Conservation (phyloP, 92 coral and sea anemone genomes). For the Zoanthus sociatus region DNA sequence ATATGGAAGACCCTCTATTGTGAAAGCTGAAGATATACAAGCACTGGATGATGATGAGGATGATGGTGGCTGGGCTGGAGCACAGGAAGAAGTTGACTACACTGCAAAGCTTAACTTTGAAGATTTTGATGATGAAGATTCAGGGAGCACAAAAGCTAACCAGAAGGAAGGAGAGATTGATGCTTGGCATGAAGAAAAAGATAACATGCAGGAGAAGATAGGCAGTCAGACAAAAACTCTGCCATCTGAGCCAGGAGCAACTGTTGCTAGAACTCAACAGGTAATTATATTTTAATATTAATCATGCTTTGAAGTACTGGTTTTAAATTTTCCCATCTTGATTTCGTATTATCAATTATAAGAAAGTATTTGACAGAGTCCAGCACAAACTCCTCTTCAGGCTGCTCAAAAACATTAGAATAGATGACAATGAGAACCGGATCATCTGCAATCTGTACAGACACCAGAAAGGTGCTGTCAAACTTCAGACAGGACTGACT, state of each 20-base stretch:
- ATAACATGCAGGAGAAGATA: slow-evolving; percentile 35
- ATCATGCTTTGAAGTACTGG: too few species aligned
- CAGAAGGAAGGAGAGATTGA: slow-evolving; percentile 25
- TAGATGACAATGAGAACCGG: too few species aligned
- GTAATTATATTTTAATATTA: too few species aligned
- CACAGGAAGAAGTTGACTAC: slow-evolving; percentile 97
- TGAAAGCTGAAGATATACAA: slow-evolving; percentile 94
- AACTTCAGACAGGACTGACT: too few species aligned
- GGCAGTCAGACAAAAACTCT: slow-evolving; percentile 36
- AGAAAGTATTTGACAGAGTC: too few species aligned
- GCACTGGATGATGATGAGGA: slow-evolving; percentile 97
- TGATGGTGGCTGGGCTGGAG: slow-evolving; percentile 99
- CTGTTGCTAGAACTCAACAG: background rate
- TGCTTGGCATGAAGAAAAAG: slow-evolving; percentile 27
- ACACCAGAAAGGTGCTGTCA: too few species aligned
- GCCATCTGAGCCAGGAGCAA: slow-evolving; percentile 49
- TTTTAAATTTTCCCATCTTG: too few species aligned
- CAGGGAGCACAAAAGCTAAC: background rate
- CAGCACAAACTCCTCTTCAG: too few species aligned
- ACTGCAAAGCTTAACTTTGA: slow-evolving; percentile 96
- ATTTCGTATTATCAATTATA: too few species aligned
- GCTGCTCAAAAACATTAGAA: too few species aligned
- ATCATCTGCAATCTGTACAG: too few species aligned
- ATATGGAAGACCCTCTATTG: slow-evolving; percentile 84
- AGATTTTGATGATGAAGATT: slow-evolving; percentile 88